phyloP scores from a whole-genome alignment of 2,888 invertebrate genomes.

The Orchesellides sinensis region DNA sequence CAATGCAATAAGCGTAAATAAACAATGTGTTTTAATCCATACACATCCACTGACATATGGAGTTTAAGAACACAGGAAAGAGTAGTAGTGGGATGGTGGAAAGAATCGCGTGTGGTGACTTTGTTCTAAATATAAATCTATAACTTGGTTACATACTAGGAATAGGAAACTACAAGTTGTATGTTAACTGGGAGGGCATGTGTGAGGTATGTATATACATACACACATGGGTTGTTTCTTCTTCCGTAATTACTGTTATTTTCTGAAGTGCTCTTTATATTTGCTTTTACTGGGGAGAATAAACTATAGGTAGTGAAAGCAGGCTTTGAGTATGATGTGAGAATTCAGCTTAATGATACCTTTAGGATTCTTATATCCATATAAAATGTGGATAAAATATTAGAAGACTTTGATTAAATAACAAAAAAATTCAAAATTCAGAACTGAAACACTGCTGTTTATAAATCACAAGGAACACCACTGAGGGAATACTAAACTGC shows the following conservation, averaged over 20 bases:
- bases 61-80: constrained; percentile 8
- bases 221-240: too few species aligned
- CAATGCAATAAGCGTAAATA: constrained; percentile 11
- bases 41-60: neutral
- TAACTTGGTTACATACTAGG: constrained; percentile 12
- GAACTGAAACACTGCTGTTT: neutral
- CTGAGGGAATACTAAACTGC: neutral
- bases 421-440: too few species aligned
- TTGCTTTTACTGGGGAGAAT: too few species aligned
- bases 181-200: neutral
- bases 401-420: too few species aligned
- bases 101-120: constrained; percentile 38
- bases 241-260: too few species aligned
- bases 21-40: neutral
- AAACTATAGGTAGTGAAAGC: too few species aligned
- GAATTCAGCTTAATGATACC: too few species aligned
- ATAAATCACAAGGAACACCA: constrained; percentile 32
- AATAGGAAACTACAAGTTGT: too few species aligned
- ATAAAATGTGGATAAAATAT: too few species aligned
- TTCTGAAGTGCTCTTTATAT: too few species aligned
- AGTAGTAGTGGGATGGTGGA: neutral
- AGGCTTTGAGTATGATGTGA: too few species aligned
- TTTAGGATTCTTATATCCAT: too few species aligned
- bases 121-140: constrained; percentile 31
- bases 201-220: neutral